phyloP scores from a whole-genome alignment of 2,888 invertebrate species.

The Terebella lapidaria region DNA sequence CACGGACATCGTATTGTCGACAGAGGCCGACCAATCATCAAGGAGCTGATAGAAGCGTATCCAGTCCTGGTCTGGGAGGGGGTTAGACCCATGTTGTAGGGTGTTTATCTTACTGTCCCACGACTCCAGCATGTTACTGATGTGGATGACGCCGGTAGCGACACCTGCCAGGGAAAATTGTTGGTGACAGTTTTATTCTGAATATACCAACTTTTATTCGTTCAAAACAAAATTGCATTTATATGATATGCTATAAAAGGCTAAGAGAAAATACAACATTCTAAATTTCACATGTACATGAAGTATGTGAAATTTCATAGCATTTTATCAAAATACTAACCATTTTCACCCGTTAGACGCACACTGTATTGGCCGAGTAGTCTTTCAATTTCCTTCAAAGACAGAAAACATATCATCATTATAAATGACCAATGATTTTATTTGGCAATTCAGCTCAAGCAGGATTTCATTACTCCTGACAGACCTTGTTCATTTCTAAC shows the following conservation, averaged over 20 bases:
- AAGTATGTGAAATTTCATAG: too few species aligned
- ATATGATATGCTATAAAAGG: too few species aligned
- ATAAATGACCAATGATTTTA: not conserved
- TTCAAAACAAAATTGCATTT: too few species aligned
- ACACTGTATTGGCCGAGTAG: slow-evolving; percentile 44
- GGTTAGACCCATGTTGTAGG: slow-evolving; percentile 22
- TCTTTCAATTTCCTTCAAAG: slow-evolving; percentile 38
- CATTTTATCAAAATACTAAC: slow-evolving; percentile 25
- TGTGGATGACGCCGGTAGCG: slow-evolving; percentile 42
- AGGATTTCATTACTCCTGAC: not conserved
- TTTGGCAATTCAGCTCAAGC: too few species aligned
- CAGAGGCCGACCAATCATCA: slow-evolving; percentile 45
- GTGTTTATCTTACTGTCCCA: slow-evolving; percentile 44
- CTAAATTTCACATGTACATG: too few species aligned
- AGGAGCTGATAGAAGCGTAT: slow-evolving; percentile 36
- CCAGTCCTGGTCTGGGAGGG: slow-evolving; percentile 48
- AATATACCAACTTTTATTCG: too few species aligned
- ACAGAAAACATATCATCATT: not conserved
- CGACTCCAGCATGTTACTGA: slow-evolving; percentile 43
- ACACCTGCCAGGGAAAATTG: slow-evolving; percentile 35
- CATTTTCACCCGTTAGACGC: slow-evolving; percentile 52
- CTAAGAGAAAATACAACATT: too few species aligned
- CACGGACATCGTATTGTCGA: slow-evolving; percentile 35
- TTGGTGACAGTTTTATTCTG: too few species aligned
- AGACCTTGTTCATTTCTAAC: slow-evolving; percentile 43